These are phyloP conservation scores for Scopus umbretta DNA, from an alignment of 2,113 vertebrate genomes.

Conservation along the genomic window DNA sequence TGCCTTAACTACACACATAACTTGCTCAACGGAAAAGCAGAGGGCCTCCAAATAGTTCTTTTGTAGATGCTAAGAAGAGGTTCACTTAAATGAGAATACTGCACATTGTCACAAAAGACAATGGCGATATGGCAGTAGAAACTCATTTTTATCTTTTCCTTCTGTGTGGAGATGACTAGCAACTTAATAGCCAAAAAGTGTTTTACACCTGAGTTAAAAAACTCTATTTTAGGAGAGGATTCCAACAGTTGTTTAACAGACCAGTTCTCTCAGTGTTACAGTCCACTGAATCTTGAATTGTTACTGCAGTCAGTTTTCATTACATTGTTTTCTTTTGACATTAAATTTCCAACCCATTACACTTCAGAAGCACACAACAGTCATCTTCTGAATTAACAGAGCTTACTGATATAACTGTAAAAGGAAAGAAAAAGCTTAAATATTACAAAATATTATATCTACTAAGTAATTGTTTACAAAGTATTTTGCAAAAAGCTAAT, in stretches of 20 bases:
- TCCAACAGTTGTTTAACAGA: not conserved
- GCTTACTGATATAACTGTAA: not conserved
- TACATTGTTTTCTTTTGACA: slow-evolving; percentile 18
- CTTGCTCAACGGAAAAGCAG: not conserved
- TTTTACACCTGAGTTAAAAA: not conserved
- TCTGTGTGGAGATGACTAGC: not conserved
- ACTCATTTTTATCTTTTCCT: not conserved
- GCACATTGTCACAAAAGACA: not conserved
- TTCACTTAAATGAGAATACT: not conserved
- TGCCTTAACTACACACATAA: not conserved
- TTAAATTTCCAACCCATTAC: slow-evolving; percentile 18
- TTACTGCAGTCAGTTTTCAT: not conserved
- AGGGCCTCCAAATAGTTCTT: not conserved
- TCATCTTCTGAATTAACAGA: not conserved
- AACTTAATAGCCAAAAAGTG: not conserved
- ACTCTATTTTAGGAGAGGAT: not conserved
- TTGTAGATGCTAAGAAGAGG: not conserved
- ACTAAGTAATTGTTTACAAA: not conserved
- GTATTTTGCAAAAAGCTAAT: not conserved
- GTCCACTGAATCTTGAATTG: slow-evolving; percentile 17
- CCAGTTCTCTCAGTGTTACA: not conserved
- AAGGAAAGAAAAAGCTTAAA: not conserved
- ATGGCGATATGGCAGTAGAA: not conserved
- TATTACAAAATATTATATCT: not conserved
- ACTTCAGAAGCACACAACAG: not conserved